Evolutionary conservation across 2,113 vertebrate species (phyloP).

Genomic region (Sturnus vulgaris): DNA sequence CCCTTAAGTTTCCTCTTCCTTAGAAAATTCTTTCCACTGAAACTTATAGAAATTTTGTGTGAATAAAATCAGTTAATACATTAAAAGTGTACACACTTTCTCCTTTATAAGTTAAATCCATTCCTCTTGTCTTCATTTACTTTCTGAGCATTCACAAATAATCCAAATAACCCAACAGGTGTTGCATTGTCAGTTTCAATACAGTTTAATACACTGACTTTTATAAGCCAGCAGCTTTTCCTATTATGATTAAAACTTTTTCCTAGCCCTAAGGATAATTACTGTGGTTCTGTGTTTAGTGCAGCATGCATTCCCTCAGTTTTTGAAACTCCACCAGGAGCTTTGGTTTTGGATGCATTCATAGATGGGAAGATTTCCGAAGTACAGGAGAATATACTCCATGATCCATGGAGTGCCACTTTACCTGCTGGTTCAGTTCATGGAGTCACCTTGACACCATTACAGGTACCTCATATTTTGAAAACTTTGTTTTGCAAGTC

Average conservation of each 20-base stretch:
- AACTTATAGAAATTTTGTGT: background rate
- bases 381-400: background rate
- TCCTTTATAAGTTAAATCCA: background rate
- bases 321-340: conserved; percentile 71
- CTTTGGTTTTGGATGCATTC: conserved; percentile 74
- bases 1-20: background rate
- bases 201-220: background rate
- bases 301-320: conserved; percentile 76
- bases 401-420: background rate
- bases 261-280: background rate
- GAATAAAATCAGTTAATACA: background rate
- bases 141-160: background rate
- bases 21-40: background rate
- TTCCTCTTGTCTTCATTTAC: background rate
- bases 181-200: background rate
- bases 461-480: conserved; percentile 76
- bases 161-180: background rate
- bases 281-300: conserved; percentile 66
- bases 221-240: background rate
- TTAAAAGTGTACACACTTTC: background rate
- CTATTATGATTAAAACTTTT: background rate
- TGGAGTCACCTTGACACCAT: conserved; percentile 75
- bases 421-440: conserved; percentile 30
- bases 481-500: background rate
- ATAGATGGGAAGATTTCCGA: conserved; percentile 52